These are phyloP conservation scores for Microplitis demolitor DNA, from an alignment of 1,140 invertebrate species.

Conservation along the genomic window DNA sequence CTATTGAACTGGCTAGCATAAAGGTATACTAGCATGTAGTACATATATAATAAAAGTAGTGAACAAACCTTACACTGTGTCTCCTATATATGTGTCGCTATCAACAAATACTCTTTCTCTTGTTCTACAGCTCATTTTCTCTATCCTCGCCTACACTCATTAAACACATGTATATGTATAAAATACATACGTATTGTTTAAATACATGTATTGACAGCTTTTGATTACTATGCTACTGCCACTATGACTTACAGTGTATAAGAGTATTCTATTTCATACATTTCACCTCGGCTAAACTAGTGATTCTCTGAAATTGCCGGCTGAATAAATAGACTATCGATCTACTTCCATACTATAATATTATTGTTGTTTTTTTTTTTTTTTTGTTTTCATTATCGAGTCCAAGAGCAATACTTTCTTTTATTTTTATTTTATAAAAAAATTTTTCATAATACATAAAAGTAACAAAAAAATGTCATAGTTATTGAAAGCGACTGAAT, in stretches of 20 bases:
- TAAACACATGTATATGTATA: neutral
- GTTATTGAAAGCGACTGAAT: no score
- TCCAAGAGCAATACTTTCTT: neutral
- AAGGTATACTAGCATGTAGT: neutral
- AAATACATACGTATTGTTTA: neutral
- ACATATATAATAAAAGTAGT: neutral
- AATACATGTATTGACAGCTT: neutral
- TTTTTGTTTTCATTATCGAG: neutral
- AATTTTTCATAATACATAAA: neutral
- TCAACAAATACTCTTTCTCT: neutral
- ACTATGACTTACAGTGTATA: neutral
- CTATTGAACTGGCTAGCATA: neutral
- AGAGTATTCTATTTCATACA: neutral
- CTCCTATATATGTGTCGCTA: neutral
- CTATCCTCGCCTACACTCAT: neutral
- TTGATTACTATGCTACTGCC: neutral
- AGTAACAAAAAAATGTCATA: no score
- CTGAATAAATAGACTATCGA: constrained; percentile 4
- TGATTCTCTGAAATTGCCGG: neutral
- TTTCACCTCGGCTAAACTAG: neutral
- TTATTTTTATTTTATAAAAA: no score
- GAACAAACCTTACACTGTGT: neutral
- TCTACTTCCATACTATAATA: neutral
- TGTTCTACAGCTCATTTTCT: neutral
- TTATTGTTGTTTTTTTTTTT: neutral